Evolutionary conservation across 2,113 vertebrate genomes (phyloP).

Genomic region (Fregata magnificens): DNA sequence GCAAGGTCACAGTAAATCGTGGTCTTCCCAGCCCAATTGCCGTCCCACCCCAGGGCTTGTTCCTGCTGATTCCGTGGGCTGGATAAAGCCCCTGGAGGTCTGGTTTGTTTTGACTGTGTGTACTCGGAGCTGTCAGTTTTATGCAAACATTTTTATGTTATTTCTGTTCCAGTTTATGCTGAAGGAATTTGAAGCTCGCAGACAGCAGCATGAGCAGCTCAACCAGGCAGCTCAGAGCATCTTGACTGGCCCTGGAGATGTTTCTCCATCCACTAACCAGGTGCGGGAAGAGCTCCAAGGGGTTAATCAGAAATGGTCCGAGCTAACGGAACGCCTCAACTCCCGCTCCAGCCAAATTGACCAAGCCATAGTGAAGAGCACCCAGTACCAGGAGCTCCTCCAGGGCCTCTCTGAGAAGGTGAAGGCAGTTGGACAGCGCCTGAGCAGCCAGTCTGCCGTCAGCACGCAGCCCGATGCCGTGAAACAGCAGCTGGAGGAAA

Average conservation of each 20-base stretch:
- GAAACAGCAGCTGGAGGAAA: conserved; percentile 90
- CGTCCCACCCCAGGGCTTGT: background rate
- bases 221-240: conserved; percentile 90
- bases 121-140: conserved; percentile 62
- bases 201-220: conserved; percentile 91
- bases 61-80: background rate
- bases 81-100: conserved; percentile 20
- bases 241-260: conserved; percentile 79
- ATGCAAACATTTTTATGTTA: conserved; percentile 55
- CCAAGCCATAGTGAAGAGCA: conserved; percentile 89
- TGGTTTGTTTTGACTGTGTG: conserved; percentile 67
- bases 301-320: conserved; percentile 88
- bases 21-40: background rate
- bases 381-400: conserved; percentile 86
- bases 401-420: conserved; percentile 85
- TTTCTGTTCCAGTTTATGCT: conserved; percentile 93
- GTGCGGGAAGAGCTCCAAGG: conserved; percentile 85
- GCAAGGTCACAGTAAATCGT: background rate
- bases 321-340: conserved; percentile 82
- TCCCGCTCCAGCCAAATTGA: conserved; percentile 89
- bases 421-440: conserved; percentile 78
- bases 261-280: conserved; percentile 78
- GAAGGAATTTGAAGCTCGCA: conserved; percentile 94
- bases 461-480: conserved; percentile 92
- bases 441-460: conserved; percentile 85